Conservation (phyloP, 1,140 invertebrate genomes). For the Drosophila pseudoobscura region DNA sequence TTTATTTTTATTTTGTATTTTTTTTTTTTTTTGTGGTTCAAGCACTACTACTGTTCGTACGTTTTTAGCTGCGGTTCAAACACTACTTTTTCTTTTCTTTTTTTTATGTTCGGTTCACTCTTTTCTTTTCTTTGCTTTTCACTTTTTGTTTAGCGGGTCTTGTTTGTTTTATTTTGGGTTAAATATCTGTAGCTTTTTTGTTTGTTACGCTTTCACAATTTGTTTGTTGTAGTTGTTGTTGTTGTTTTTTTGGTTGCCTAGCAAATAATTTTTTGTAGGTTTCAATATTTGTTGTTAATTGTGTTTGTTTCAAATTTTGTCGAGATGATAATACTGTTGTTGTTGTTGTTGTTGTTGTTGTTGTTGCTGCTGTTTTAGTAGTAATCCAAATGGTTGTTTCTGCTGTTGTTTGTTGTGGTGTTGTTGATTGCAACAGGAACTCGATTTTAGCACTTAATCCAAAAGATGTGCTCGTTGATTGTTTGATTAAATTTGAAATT, state of each 20-base stretch:
- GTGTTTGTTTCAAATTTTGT: constrained; percentile 1
- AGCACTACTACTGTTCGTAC: too few relatives aligned
- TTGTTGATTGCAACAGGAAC: constrained; percentile 67
- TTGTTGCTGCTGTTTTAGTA: constrained; percentile 40
- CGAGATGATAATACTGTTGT: constrained; percentile 61
- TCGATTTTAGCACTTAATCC: constrained; percentile 73
- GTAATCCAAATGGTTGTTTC: constrained; percentile 70
- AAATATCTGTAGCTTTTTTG: constrained; percentile 46
- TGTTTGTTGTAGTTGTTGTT: constrained; percentile 49
- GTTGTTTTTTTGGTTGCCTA: constrained; percentile 66
- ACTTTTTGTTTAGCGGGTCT: constrained; percentile 52
- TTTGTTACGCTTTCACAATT: constrained; percentile 72
- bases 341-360: constrained; percentile 28
- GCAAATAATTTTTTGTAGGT: constrained; percentile 49
- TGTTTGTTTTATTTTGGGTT: constrained; percentile 41
- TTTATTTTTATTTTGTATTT: background rate
- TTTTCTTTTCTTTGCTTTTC: constrained; percentile 43
- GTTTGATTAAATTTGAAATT: constrained; percentile 28
- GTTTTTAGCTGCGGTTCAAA: too few relatives aligned
- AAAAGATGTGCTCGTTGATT: constrained; percentile 60
- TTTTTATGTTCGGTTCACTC: constrained; percentile 26
- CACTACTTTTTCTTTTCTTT: constrained; percentile 10
- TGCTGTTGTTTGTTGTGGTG: constrained; percentile 38
- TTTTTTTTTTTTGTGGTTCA: constrained; percentile 20
- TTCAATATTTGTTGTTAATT: constrained; percentile 24